Percentiles rank a stretch among this genome's conserved stretches.
These are phyloP conservation scores for Holacanthella duospinosa DNA, from an alignment of 2,888 invertebrate genomes.

Conservation along the genomic window DNA sequence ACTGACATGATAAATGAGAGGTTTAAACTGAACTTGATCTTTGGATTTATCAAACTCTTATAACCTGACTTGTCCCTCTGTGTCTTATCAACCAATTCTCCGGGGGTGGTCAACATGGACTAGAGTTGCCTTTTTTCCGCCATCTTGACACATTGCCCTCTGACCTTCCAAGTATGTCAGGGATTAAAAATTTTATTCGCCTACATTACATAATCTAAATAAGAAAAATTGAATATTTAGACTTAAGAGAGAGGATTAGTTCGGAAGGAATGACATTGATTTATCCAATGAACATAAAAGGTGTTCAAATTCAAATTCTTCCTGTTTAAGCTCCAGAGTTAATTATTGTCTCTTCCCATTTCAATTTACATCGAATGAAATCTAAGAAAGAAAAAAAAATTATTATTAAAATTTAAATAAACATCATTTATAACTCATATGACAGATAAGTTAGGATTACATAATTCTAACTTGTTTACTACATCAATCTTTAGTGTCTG, in stretches of 20 bases:
- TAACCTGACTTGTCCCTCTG: background rate
- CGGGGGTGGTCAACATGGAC: background rate
- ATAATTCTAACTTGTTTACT: too few species aligned
- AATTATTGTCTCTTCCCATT: too few species aligned
- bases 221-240: too few species aligned
- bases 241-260: too few species aligned
- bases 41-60: conserved; percentile 3
- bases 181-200: background rate
- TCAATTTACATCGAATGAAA: background rate
- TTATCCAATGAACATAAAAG: too few species aligned
- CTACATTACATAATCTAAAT: background rate
- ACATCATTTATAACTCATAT: too few species aligned
- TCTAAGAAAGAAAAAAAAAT: background rate
- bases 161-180: background rate
- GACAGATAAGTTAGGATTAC: too few species aligned
- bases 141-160: background rate
- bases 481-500: too few species aligned
- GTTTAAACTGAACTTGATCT: conserved; percentile 6
- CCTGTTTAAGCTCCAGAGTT: too few species aligned
- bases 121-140: background rate
- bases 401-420: background rate
- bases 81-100: background rate
- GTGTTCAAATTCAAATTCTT: too few species aligned
- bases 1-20: too few species aligned
- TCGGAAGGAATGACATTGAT: too few species aligned